phyloP scores from a whole-genome alignment of 1,140 invertebrate species.

The Holcopasites calliopsidis region DNA sequence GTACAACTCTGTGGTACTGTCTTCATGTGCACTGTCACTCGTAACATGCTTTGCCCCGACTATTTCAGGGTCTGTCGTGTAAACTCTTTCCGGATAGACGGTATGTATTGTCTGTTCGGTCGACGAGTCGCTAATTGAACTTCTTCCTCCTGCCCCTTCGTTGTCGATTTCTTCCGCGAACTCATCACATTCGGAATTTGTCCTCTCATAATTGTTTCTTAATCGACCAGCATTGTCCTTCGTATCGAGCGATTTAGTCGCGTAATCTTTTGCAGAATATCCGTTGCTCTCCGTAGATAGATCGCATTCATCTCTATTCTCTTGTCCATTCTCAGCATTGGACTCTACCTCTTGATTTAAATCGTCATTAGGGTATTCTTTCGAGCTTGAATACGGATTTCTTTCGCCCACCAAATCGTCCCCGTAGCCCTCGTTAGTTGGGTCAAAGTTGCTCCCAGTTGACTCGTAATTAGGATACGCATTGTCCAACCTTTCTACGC shows the following conservation, averaged over 20 bases:
- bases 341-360: too few species aligned
- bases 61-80: neutral
- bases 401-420: neutral
- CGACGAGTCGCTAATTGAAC: neutral
- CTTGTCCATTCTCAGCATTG: neutral
- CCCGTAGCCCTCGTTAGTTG: neutral
- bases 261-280: neutral
- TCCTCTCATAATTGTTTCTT: neutral
- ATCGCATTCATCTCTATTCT: neutral
- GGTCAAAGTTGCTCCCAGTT: neutral
- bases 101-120: neutral
- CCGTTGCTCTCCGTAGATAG: neutral
- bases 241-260: slow-evolving; percentile 4
- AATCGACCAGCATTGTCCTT: slow-evolving; percentile 2
- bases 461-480: too few species aligned
- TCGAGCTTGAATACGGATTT: neutral
- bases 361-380: neutral
- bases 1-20: neutral
- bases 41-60: neutral
- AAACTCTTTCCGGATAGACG: neutral
- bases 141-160: neutral
- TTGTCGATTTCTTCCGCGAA: neutral
- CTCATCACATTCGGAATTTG: neutral
- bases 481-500: neutral
- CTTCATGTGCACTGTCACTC: neutral